These are phyloP conservation scores for Dermatophagoides farinae DNA, from an alignment of 1,140 invertebrate species.

Conservation along the genomic window DNA sequence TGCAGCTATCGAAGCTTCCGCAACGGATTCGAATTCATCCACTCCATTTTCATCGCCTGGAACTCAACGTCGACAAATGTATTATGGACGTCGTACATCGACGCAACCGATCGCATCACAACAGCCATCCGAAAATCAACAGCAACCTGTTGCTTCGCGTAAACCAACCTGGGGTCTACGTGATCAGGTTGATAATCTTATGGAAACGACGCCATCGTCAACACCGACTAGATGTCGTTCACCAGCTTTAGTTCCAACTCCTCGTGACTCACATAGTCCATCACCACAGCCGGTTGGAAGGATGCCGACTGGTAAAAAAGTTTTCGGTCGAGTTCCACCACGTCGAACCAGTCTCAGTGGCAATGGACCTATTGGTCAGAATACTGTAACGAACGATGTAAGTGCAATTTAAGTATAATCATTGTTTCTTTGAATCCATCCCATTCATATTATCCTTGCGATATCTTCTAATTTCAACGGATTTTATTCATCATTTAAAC, in stretches of 20 bases:
- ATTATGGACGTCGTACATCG: background rate
- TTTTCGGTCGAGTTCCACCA: slow-evolving; percentile 6
- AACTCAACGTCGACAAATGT: background rate
- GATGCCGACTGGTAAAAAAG: background rate
- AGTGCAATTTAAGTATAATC: background rate
- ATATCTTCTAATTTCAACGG: too few species aligned
- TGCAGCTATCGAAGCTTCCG: background rate
- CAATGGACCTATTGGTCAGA: background rate
- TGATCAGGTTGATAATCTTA: background rate
- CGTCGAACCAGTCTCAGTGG: background rate
- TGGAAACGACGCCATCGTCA: background rate
- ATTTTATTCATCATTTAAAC: too few species aligned
- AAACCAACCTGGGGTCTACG: slow-evolving; percentile 4
- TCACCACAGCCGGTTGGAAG: background rate
- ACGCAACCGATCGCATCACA: background rate
- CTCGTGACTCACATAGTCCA: slow-evolving; percentile 5
- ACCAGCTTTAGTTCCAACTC: background rate
- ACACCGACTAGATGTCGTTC: background rate
- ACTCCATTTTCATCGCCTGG: background rate
- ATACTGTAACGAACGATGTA: background rate
- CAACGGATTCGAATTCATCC: background rate
- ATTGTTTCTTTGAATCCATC: background rate
- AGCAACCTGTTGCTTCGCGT: background rate
- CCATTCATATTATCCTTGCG: too few species aligned
- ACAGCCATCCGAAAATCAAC: background rate